These are phyloP conservation scores for Minunthozetes semirufus DNA, from an alignment of 2,888 invertebrate species.

Conservation along the genomic window DNA sequence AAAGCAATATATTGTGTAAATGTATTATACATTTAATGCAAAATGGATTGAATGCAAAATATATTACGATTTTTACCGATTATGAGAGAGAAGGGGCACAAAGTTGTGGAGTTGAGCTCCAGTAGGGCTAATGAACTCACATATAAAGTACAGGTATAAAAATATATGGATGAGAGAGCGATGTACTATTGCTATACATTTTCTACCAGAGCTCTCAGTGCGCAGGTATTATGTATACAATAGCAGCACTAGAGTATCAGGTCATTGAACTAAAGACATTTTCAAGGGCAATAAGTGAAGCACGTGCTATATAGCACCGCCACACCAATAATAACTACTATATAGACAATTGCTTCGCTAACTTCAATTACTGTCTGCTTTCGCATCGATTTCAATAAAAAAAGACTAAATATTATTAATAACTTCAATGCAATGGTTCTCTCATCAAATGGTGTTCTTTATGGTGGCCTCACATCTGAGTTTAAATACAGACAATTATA, in stretches of 20 bases:
- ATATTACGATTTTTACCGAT: conserved; percentile 17
- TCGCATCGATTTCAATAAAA: too few species aligned
- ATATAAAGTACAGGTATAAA: conserved; percentile 16
- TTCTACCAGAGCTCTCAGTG: neutral
- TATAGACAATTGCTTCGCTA: too few species aligned
- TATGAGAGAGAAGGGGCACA: conserved; percentile 21
- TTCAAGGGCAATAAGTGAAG: conserved; percentile 38
- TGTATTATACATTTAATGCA: neutral
- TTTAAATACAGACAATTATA: conserved; percentile 19
- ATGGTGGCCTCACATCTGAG: neutral
- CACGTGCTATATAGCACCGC: conserved; percentile 17
- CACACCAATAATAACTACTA: neutral
- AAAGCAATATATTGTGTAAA: conserved; percentile 6
- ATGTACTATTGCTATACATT: neutral
- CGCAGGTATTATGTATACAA: conserved; percentile 20
- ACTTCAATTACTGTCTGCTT: too few species aligned
- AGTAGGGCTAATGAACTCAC: conserved; percentile 24
- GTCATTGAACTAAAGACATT: conserved; percentile 33
- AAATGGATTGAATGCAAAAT: conserved; percentile 23
- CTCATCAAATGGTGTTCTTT: neutral
- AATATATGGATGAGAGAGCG: conserved; percentile 21
- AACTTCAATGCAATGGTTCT: neutral
- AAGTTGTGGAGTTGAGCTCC: neutral
- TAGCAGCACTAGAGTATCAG: conserved; percentile 14
- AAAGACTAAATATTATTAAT: neutral